Percentiles rank a stretch among this genome's conserved stretches.
Conservation (phyloP, 2,113 vertebrate genomes). For the Microtus pennsylvanicus region DNA sequence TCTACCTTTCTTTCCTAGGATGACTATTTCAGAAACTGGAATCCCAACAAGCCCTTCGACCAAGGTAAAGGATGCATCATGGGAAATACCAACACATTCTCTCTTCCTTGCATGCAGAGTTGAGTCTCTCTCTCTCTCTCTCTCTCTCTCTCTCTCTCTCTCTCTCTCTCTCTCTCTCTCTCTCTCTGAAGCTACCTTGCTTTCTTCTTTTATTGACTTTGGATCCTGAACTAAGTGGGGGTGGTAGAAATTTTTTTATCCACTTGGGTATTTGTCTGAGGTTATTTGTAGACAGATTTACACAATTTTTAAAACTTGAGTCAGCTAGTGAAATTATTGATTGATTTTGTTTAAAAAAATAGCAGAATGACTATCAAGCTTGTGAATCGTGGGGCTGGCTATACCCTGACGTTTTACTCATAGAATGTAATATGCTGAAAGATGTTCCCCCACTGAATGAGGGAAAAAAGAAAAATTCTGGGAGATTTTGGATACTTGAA, state of each 20-base stretch:
- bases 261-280: slow-evolving; percentile 43
- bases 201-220: background rate
- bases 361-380: slow-evolving; percentile 21
- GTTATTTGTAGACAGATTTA: slow-evolving; percentile 2
- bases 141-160: background rate
- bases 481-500: background rate
- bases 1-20: slow-evolving; percentile 83
- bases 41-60: slow-evolving; percentile 91
- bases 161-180: background rate
- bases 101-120: background rate
- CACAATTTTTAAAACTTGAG: slow-evolving; percentile 18
- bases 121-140: background rate
- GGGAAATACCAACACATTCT: background rate
- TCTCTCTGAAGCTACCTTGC: background rate
- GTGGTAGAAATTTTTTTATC: slow-evolving; percentile 61
- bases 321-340: background rate
- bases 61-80: slow-evolving; percentile 86
- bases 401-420: background rate
- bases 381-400: background rate
- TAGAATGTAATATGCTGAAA: background rate
- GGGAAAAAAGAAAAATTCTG: background rate
- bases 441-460: background rate
- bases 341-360: background rate
- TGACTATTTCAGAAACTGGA: slow-evolving; percentile 93
- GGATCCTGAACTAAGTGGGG: background rate